Percentiles rank a stretch among this genome's conserved stretches.
phyloP scores from a whole-genome alignment of 2,888 invertebrate genomes.

The Micoletzkya japonica region DNA sequence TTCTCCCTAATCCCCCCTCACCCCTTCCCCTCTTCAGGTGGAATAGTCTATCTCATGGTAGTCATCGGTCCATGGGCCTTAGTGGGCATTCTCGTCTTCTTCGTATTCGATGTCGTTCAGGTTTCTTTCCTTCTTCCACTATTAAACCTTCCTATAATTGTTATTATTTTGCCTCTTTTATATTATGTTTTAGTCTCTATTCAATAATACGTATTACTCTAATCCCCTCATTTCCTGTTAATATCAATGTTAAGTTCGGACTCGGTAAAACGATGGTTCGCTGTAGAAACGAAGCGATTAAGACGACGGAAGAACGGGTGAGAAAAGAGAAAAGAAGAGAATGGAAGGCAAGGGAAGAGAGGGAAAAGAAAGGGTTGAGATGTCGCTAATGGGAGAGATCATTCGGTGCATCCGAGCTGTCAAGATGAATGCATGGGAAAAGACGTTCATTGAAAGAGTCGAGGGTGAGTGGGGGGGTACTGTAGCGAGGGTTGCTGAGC shows the following conservation, averaged over 20 bases:
- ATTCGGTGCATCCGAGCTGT: conserved; percentile 71
- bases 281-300: conserved; percentile 56
- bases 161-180: neutral
- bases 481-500: neutral
- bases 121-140: conserved; percentile 43
- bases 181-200: neutral
- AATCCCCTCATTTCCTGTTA: conserved; percentile 27
- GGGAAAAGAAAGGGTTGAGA: conserved; percentile 54
- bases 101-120: conserved; percentile 65
- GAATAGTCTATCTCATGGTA: conserved; percentile 64
- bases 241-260: too few relatives aligned
- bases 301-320: conserved; percentile 59
- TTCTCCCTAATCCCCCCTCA: neutral
- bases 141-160: neutral
- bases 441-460: conserved; percentile 70
- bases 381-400: conserved; percentile 71
- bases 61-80: conserved; percentile 66
- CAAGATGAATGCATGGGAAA: conserved; percentile 75
- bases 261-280: conserved; percentile 62
- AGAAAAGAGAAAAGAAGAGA: too few relatives aligned
- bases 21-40: conserved; percentile 34
- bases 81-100: conserved; percentile 64
- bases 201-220: conserved; percentile 1
- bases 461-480: conserved; percentile 34
- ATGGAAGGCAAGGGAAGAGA: too few relatives aligned